Conservation (phyloP, 2,888 invertebrate species). For the Dermolepida albohirtum region DNA sequence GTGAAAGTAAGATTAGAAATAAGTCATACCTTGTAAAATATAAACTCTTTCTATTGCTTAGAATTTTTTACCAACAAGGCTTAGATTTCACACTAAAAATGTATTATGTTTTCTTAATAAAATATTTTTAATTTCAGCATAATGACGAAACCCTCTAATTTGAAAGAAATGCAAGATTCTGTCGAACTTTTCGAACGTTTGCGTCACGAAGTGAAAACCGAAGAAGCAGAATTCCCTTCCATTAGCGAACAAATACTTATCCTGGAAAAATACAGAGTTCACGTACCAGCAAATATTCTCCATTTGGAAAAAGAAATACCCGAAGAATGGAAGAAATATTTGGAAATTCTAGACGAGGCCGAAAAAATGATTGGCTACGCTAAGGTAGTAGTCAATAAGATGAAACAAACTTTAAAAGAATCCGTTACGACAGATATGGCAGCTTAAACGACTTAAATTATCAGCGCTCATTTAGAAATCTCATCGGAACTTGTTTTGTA, state of each 20-base stretch:
- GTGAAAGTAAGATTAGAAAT: too few relatives aligned
- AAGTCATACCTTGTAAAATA: too few relatives aligned
- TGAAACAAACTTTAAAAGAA: constrained; percentile 20
- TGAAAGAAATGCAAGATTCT: constrained; percentile 78
- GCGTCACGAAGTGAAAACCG: constrained; percentile 71
- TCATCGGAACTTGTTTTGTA: not conserved
- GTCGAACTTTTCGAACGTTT: constrained; percentile 78
- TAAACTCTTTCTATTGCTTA: too few relatives aligned
- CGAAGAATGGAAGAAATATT: constrained; percentile 77
- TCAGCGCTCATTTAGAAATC: too few relatives aligned
- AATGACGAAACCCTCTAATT: constrained; percentile 76
- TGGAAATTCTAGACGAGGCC: constrained; percentile 75
- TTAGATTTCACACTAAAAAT: not conserved
- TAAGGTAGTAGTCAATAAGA: constrained; percentile 67
- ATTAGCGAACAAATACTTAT: constrained; percentile 81
- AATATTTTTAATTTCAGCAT: constrained; percentile 63
- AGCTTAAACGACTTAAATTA: not conserved
- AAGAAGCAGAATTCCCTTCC: constrained; percentile 79
- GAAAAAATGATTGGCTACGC: constrained; percentile 79
- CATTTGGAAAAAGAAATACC: constrained; percentile 71
- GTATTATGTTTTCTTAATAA: constrained; percentile 13
- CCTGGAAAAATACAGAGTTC: constrained; percentile 80
- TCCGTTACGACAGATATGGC: constrained; percentile 8
- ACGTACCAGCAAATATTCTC: constrained; percentile 72
- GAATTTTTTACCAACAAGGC: not conserved